phyloP scores from a whole-genome alignment of 2,797 vertebrate genomes.

The Malacoctenus gilli region DNA sequence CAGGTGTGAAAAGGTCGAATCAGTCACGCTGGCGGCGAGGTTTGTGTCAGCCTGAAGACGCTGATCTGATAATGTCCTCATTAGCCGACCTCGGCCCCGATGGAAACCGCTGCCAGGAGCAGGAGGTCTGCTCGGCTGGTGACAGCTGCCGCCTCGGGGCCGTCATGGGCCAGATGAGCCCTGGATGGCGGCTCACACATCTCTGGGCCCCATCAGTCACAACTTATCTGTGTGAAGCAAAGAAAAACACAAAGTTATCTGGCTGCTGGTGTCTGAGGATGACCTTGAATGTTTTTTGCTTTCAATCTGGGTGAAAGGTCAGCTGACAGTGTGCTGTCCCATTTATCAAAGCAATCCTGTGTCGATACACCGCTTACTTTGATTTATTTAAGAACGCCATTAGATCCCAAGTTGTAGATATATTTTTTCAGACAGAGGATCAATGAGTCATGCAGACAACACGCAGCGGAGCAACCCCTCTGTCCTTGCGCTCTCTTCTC shows the following conservation, averaged over 20 bases:
- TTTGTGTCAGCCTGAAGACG: slow-evolving; percentile 63
- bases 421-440: too few species aligned
- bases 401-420: too few species aligned
- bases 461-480: too few species aligned
- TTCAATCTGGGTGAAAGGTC: slow-evolving; percentile 17
- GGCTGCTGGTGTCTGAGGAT: slow-evolving; percentile 15
- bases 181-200: slow-evolving; percentile 46
- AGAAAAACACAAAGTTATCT: slow-evolving; percentile 15
- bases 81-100: slow-evolving; percentile 58
- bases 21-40: slow-evolving; percentile 51
- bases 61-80: slow-evolving; percentile 77
- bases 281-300: slow-evolving; percentile 27
- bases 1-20: slow-evolving; percentile 67
- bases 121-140: slow-evolving; percentile 59
- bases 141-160: slow-evolving; percentile 60
- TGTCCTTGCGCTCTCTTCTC: too few species aligned
- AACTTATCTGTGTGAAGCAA: slow-evolving; percentile 27
- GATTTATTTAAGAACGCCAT: too few species aligned
- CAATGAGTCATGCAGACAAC: too few species aligned
- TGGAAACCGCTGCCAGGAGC: slow-evolving; percentile 54
- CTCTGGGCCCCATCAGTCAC: slow-evolving; percentile 51
- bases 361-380: too few species aligned
- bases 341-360: too few species aligned
- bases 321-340: neutral
- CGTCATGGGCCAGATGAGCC: slow-evolving; percentile 64